phyloP scores from a whole-genome alignment of 2,113 vertebrate genomes.

The Irena cyanogastra region DNA sequence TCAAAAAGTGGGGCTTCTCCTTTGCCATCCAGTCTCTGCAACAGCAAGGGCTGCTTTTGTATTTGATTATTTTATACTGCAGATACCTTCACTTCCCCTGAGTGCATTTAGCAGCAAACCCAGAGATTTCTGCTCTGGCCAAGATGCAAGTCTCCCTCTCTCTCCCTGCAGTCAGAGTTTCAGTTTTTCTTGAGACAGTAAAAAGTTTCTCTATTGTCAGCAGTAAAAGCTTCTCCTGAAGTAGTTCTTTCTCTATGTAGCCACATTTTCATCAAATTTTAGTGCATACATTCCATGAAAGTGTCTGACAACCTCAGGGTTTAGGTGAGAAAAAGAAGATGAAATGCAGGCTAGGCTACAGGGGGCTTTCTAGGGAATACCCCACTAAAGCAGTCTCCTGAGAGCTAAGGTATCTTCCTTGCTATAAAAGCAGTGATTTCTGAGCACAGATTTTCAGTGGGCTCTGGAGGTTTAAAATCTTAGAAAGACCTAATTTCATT shows the following conservation, averaged over 20 bases:
- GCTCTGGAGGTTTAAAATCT: conserved; percentile 17
- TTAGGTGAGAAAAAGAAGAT: not conserved
- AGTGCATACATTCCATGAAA: not conserved
- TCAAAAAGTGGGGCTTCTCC: not conserved
- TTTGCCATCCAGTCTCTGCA: not conserved
- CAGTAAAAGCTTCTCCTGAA: not conserved
- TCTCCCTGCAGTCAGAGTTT: not conserved
- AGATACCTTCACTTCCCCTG: not conserved
- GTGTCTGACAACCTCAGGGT: not conserved
- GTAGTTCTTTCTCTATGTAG: not conserved
- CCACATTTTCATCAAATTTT: not conserved
- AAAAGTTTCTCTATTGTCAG: not conserved
- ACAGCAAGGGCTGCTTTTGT: not conserved
- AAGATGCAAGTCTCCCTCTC: not conserved
- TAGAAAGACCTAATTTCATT: conserved; percentile 12
- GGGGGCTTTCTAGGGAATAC: conserved; percentile 38
- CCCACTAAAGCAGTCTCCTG: not conserved
- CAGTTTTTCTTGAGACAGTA: not conserved
- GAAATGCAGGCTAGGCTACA: not conserved
- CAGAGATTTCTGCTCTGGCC: not conserved
- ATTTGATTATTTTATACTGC: not conserved
- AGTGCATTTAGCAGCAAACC: not conserved
- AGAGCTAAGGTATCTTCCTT: not conserved
- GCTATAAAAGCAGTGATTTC: not conserved
- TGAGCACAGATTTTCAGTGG: not conserved